phyloP scores from a whole-genome alignment of 2,113 vertebrate genomes.

The Myiozetetes cayanensis region DNA sequence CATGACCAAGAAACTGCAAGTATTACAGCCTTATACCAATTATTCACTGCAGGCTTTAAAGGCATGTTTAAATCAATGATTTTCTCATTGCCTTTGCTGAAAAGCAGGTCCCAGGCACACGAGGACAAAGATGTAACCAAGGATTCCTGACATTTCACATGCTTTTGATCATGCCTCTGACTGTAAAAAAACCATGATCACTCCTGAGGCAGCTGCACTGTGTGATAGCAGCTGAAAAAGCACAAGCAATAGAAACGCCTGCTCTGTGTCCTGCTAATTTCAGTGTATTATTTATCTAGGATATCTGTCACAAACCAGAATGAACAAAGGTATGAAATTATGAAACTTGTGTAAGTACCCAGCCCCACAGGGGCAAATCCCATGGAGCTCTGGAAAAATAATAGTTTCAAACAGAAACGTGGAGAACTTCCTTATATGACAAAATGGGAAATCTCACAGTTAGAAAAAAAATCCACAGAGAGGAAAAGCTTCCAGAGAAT shows the following conservation, averaged over 20 bases:
- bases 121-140: neutral
- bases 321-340: neutral
- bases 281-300: neutral
- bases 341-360: neutral
- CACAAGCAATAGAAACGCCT: neutral
- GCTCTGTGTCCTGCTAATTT: neutral
- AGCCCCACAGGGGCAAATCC: neutral
- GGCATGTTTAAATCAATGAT: neutral
- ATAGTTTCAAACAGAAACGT: neutral
- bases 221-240: neutral
- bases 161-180: neutral
- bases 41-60: neutral
- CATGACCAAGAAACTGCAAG: neutral
- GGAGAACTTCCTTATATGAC: neutral
- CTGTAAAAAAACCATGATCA: neutral
- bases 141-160: neutral
- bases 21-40: neutral
- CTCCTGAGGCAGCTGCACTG: neutral
- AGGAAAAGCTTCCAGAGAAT: neutral
- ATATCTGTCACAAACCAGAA: neutral
- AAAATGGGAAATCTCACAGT: neutral
- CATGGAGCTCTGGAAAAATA: rapidly evolving
- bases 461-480: neutral
- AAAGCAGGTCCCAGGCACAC: neutral
- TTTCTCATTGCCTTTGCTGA: neutral